A percentile compares a stretch with the other conserved stretches of the same genome.
phyloP scores from a whole-genome alignment of 2,113 vertebrate genomes.

The Stictonetta naevosa region DNA sequence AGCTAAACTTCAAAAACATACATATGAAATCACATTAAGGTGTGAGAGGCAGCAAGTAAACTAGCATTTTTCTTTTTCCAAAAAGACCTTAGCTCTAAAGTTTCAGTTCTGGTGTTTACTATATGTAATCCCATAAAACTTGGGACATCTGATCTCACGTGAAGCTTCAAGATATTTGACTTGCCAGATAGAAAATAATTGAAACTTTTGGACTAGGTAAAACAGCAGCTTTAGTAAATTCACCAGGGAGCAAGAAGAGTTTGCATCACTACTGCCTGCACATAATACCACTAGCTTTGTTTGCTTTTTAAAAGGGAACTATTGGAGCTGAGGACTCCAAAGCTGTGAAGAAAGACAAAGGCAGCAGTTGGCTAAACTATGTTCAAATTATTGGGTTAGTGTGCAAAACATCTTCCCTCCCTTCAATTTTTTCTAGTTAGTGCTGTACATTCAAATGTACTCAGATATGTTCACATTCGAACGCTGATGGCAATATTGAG shows the following conservation, averaged over 20 bases:
- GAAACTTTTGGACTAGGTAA: conserved; percentile 73
- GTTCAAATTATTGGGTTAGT: conserved; percentile 40
- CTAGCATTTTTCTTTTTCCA: conserved; percentile 63
- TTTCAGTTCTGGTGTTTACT: conserved; percentile 64
- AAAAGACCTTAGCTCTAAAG: conserved; percentile 73
- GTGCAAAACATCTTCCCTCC: conserved; percentile 53
- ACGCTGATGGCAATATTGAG: conserved; percentile 36
- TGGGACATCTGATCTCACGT: background rate
- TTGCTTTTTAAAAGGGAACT: conserved; percentile 52
- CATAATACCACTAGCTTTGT: conserved; percentile 38
- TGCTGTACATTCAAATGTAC: conserved; percentile 62
- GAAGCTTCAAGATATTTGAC: conserved; percentile 56
- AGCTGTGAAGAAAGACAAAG: conserved; percentile 68
- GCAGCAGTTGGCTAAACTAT: conserved; percentile 64
- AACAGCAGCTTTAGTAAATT: conserved; percentile 77
- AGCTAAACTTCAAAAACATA: conserved; percentile 78
- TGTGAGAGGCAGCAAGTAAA: conserved; percentile 82
- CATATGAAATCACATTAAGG: conserved; percentile 81
- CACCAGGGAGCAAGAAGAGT: conserved; percentile 60
- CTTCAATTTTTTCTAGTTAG: background rate
- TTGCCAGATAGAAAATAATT: conserved; percentile 67
- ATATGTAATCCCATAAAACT: conserved; percentile 15
- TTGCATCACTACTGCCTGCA: conserved; percentile 65
- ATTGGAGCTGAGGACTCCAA: conserved; percentile 64
- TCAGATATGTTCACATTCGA: conserved; percentile 56